Evolutionary conservation across 2,888 invertebrate genomes (phyloP), one percentile per base, ranked within the genome.

Genomic region (Protula sp.): DNA sequence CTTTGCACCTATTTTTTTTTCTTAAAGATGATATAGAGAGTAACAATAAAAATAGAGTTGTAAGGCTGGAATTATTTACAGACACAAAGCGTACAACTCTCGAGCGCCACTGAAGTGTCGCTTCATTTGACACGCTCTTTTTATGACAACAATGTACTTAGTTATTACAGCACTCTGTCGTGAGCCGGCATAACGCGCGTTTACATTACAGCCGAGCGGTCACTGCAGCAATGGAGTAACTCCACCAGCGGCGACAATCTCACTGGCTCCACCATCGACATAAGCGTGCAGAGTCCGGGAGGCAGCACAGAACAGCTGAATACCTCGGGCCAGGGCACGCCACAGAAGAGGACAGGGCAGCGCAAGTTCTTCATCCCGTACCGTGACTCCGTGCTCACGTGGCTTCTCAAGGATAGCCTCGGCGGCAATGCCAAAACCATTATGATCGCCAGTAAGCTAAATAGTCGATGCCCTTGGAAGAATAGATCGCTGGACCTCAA

Each of bases 351-450:
- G n/a, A n/a, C n/a, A n/a, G 38, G 38, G 38, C 9, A 38, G 38
- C 9, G 9, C 38, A 38, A 38, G 19, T 19, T 38, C 38, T 90
- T 88, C 78, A 87, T 90, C 38, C 90, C 90, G 2, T 90, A 89
- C 77, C 83, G 90, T 66, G 89, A 90, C 79, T 90, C 90, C 0
- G 87, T 89, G 9, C 84, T 91, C 60, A 90, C 90, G 66, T 90
- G 90, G 89, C 84, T 91, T 26, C 83, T 90, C 45, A 90, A 89
- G 77, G 90, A 90, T 76, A 89, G 89, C 68, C 85, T 91, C 54
- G 89, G 89, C 38, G 89, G 90, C 67, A 89, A 89, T 72, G 87
- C 89, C 54, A 86, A 86, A 70, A 89, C 89, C 53, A 86, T 88
- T 74, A 87, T 90, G 84, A 87, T 90, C 67, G 89, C 90, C 67